Evolutionary conservation across 2,888 invertebrate genomes (phyloP).

Genomic region (Drosophila pseudotakahashii): DNA sequence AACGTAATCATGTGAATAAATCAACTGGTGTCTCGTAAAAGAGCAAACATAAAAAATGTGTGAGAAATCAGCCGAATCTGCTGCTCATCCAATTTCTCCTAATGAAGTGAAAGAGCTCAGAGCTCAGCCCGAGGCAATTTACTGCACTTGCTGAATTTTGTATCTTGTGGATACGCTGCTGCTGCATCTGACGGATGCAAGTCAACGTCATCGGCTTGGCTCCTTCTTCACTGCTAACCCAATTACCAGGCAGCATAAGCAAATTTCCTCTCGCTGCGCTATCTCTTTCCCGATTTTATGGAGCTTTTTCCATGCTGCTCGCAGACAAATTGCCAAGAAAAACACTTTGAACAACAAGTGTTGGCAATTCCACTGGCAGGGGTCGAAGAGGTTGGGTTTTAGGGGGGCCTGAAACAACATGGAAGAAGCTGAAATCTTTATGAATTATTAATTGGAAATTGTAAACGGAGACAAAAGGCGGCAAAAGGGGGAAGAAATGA

Average conservation of each 20-base stretch:
- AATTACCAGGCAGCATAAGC: slow-evolving; percentile 71
- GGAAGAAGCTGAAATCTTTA: slow-evolving; percentile 62
- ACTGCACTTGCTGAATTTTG: slow-evolving; percentile 42
- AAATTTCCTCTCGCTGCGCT: slow-evolving; percentile 52
- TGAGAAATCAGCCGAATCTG: slow-evolving; percentile 33
- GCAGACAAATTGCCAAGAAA: slow-evolving; percentile 73
- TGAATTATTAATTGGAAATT: slow-evolving; percentile 77
- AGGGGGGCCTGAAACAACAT: slow-evolving; percentile 7
- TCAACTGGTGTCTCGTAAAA: slow-evolving; percentile 37
- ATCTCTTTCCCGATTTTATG: slow-evolving; percentile 28
- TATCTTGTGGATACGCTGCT: slow-evolving; percentile 29
- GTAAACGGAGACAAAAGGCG: slow-evolving; percentile 46
- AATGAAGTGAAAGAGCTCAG: slow-evolving; percentile 33
- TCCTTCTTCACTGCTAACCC: slow-evolving; percentile 67
- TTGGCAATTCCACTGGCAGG: slow-evolving; percentile 43
- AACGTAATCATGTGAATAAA: slow-evolving; percentile 33
- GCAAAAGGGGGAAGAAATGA: slow-evolving; percentile 20
- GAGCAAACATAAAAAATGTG: slow-evolving; percentile 38
- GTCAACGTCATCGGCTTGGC: slow-evolving; percentile 38
- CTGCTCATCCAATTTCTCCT: slow-evolving; percentile 43
- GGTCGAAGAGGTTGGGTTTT: slow-evolving; percentile 1
- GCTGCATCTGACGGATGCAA: slow-evolving; percentile 28
- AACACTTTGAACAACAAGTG: slow-evolving; percentile 71
- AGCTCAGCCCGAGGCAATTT: slow-evolving; percentile 19
- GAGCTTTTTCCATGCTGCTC: slow-evolving; percentile 36